These are phyloP conservation scores for Epizoanthus rinbou DNA, from an alignment of 92 coral and sea anemone genomes.

Conservation along the genomic window DNA sequence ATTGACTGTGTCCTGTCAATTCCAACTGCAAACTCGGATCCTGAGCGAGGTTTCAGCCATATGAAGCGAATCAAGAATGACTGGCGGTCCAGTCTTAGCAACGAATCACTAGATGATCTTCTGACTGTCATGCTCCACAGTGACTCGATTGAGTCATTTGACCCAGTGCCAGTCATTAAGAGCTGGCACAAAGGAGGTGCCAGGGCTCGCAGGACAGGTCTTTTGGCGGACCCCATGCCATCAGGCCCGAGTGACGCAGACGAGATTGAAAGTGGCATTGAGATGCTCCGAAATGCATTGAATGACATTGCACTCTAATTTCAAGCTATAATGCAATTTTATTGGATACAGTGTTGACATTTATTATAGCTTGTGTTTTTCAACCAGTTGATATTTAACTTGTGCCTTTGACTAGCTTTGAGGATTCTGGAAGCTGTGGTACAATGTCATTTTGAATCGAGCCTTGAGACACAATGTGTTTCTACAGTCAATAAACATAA, in stretches of 20 bases:
- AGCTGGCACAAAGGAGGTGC: constrained; percentile 12
- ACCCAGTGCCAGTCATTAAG: constrained; percentile 20
- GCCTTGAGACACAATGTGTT: no score
- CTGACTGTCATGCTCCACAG: constrained; percentile 12
- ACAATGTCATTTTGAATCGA: no score
- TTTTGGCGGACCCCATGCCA: constrained; percentile 24
- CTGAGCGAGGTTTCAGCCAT: neutral
- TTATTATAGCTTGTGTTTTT: constrained; percentile 6
- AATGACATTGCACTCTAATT: constrained; percentile 36
- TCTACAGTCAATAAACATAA: neutral
- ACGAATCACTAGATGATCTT: constrained; percentile 15
- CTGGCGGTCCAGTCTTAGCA: constrained; percentile 7
- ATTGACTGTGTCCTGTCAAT: neutral
- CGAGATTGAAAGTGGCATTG: constrained; percentile 24
- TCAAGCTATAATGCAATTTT: constrained; percentile 6
- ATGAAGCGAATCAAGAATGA: constrained; percentile 9
- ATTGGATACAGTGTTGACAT: constrained; percentile 13
- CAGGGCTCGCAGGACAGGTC: constrained; percentile 31
- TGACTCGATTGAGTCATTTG: constrained; percentile 20
- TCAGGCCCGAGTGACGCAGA: constrained; percentile 17
- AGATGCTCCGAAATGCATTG: constrained; percentile 25
- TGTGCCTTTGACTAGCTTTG: neutral
- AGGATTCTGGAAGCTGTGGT: no score
- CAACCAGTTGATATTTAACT: constrained; percentile 9
- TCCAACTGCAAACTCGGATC: constrained; percentile 15